phyloP scores from a whole-genome alignment of 1,140 invertebrate genomes.

The Stenopsyche tienmushanensis region DNA sequence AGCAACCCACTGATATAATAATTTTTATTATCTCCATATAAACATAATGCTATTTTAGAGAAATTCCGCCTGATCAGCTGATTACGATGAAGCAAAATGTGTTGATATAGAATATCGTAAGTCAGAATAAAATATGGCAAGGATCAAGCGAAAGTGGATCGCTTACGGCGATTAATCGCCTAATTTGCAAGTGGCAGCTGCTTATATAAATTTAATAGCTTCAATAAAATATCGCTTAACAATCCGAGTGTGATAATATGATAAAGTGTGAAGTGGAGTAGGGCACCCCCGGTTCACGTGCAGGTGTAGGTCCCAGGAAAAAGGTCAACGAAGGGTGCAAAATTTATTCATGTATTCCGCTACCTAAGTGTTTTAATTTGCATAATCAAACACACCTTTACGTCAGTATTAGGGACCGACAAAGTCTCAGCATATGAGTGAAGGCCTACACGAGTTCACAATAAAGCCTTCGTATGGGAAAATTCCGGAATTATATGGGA shows the following conservation, averaged over 20 bases:
- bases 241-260: conserved; percentile 27
- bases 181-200: conserved; percentile 28
- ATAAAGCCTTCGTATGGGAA: too few relatives aligned
- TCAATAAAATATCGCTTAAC: conserved; percentile 28
- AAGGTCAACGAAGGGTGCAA: conserved; percentile 33
- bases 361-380: conserved; percentile 38
- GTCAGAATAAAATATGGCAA: conserved; percentile 5
- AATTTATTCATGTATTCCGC: conserved; percentile 38
- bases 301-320: conserved; percentile 9
- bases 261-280: conserved; percentile 25
- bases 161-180: conserved; percentile 26
- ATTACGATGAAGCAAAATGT: background rate
- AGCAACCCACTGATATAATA: too few relatives aligned
- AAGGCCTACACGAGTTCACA: conserved; percentile 7
- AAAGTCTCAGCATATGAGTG: conserved; percentile 11
- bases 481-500: background rate
- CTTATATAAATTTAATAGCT: conserved; percentile 26
- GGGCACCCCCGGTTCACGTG: conserved; percentile 7
- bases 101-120: background rate
- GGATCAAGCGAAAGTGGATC: conserved; percentile 13
- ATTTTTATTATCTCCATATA: background rate
- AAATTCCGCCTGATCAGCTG: background rate
- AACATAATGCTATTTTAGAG: background rate
- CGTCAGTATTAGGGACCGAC: conserved; percentile 11
- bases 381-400: conserved; percentile 34